A percentile compares a stretch with the other conserved stretches of the same genome.
Evolutionary conservation across 2,113 vertebrate genomes (phyloP).

Genomic region (Phalacrocorax brasilianus): DNA sequence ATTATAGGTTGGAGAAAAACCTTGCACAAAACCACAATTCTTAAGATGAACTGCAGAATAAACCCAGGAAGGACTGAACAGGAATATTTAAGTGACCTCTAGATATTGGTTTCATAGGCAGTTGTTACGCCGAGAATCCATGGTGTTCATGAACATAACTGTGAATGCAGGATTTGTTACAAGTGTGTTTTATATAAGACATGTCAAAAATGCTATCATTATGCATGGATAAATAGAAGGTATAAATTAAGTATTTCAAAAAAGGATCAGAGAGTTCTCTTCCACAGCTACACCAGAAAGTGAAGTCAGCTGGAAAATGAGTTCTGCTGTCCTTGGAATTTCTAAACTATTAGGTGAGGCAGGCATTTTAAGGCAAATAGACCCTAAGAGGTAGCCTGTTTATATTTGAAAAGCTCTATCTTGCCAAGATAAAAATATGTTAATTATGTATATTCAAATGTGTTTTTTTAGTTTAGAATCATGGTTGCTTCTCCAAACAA

Average conservation of each 20-base stretch:
- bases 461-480: not conserved
- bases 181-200: not conserved
- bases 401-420: not conserved
- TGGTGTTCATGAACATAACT: not conserved
- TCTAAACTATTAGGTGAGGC: not conserved
- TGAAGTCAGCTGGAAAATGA: conserved; percentile 40
- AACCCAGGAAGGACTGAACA: not conserved
- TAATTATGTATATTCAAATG: not conserved
- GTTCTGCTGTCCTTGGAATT: conserved; percentile 4
- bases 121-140: not conserved
- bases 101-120: not conserved
- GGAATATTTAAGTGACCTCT: not conserved
- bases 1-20: not conserved
- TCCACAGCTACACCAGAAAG: not conserved
- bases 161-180: not conserved
- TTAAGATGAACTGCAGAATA: not conserved
- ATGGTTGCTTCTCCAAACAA: not conserved
- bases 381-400: not conserved
- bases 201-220: conserved; percentile 5
- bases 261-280: not conserved
- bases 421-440: not conserved
- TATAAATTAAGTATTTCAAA: conserved; percentile 40
- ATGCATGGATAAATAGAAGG: conserved; percentile 8
- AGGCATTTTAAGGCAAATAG: not conserved
- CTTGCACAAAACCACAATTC: not conserved